A percentile compares a stretch with the other conserved stretches of the same genome.
These are phyloP conservation scores for Vultur gryphus DNA, from an alignment of 2,797 vertebrate genomes.

Conservation along the genomic window DNA sequence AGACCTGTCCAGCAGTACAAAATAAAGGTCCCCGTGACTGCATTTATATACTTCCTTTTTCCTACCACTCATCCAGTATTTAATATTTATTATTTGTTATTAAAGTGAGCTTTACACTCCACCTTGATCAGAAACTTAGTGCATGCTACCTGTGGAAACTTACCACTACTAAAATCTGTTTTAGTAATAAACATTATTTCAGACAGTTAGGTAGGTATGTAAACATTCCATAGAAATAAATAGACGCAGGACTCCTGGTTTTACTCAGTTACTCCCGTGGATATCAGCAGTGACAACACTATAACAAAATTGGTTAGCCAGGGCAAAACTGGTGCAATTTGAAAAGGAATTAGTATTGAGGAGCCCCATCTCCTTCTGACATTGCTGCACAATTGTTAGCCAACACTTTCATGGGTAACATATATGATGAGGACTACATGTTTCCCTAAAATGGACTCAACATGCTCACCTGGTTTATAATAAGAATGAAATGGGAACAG, in stretches of 20 bases:
- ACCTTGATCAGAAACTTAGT: background rate
- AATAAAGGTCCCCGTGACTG: background rate
- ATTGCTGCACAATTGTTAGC: background rate
- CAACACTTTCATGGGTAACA: background rate
- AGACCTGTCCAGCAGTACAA: background rate
- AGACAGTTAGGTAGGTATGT: background rate
- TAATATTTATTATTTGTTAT: background rate
- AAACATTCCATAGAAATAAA: background rate
- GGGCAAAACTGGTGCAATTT: background rate
- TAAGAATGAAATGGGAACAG: conserved; percentile 11
- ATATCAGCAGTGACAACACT: background rate
- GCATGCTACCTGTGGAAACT: background rate
- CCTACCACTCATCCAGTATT: background rate
- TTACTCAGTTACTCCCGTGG: background rate
- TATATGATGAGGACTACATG: background rate
- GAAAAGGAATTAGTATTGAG: background rate
- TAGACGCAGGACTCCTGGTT: background rate
- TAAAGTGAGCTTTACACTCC: background rate
- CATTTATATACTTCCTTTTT: background rate
- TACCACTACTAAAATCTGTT: background rate
- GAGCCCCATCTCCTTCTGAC: background rate
- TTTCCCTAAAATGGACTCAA: background rate
- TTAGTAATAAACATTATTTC: background rate
- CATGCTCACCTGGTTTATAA: background rate
- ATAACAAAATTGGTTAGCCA: background rate